Evolutionary conservation across 2,113 vertebrate species (phyloP), one percentile per base, ranked within the genome.

Genomic region (Anser cygnoides): DNA sequence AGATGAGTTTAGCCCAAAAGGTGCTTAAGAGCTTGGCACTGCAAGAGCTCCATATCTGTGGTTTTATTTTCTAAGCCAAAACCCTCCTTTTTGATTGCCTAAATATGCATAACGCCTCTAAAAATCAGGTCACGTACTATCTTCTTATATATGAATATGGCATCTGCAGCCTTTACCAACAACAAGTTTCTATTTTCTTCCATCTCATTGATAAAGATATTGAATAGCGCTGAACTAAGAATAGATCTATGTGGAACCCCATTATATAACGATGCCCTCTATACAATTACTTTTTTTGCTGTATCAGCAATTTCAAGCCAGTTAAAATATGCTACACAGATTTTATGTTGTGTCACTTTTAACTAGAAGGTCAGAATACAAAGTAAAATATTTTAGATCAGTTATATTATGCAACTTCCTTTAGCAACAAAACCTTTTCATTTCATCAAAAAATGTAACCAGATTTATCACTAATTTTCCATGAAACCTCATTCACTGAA

Each of bases 151-250:
- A 95, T 96, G 96, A 97, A 97, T 97, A 96, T 97, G 92, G 93
- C 96, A 96, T 96, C 96, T 96, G 95, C 95, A 97, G 96, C 91
- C 96, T 96, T 96, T 92, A 96, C 93, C 82, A 95, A 96, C 95
- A 96, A 93, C 94, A 94, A 96, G 96, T 94, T 97, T 97, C 95
- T 97, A 96, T 97, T 96, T 97, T 96, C 95, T 96, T 97, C 93
- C 95, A 79, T 92, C 94, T 96, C 96, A 96, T 93, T 97, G 95
- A 96, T 96, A 96, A 97, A 96, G 95, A 94, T 97, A 96, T 94
- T 96, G 95, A 96, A 96, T 96, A 96, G 95, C 73, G 79, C 70
- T 82, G 86, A 93, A 89, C 95, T 96, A 96, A 96, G 94, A 96
- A 96, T 96, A 97, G 92, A 92, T 84, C 49, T 89, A 23, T 97